Percentiles rank a stretch among this genome's conserved stretches.
phyloP scores from a whole-genome alignment of 2,113 vertebrate species.

The Isichthys henryi region DNA sequence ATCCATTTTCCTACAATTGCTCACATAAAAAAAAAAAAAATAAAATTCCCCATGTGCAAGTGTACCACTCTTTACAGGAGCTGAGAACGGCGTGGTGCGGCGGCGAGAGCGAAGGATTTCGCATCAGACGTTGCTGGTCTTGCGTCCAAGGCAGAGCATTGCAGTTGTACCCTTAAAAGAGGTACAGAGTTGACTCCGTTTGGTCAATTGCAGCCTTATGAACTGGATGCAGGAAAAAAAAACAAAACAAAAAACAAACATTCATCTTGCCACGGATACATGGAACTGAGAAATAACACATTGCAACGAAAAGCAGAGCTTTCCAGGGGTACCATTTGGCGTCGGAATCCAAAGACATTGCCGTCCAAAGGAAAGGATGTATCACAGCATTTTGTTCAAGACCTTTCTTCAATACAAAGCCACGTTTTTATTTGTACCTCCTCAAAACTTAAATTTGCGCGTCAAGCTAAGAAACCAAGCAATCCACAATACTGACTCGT shows the following conservation, averaged over 20 bases:
- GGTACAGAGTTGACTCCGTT: neutral
- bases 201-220: neutral
- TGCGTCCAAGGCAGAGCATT: neutral
- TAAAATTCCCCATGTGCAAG: neutral
- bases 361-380: neutral
- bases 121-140: neutral
- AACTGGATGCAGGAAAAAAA: neutral
- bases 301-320: neutral
- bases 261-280: conserved; percentile 5
- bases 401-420: neutral
- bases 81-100: neutral
- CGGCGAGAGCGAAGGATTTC: neutral
- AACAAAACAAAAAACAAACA: no score
- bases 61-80: neutral
- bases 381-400: neutral
- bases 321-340: neutral
- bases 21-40: neutral
- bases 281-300: neutral
- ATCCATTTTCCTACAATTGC: neutral
- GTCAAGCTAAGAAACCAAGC: neutral
- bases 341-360: neutral
- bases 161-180: neutral
- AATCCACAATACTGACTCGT: neutral
- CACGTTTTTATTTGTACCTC: neutral
- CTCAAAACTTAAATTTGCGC: neutral